phyloP scores from a whole-genome alignment of 2,888 invertebrate species.

The Cepaea hortensis region DNA sequence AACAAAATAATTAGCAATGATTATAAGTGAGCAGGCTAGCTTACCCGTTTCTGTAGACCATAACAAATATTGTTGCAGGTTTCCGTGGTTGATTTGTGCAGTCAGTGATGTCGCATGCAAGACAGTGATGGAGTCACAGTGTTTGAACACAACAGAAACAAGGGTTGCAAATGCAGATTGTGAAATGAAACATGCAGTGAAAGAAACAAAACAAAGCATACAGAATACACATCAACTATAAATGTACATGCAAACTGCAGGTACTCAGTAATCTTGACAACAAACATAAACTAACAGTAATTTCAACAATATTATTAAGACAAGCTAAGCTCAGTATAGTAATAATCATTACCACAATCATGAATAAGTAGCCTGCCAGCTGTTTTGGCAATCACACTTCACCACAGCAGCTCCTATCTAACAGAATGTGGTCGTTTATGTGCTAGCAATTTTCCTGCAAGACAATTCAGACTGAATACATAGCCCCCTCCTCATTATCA shows the following conservation, averaged over 20 bases:
- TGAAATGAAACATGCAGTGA: not conserved
- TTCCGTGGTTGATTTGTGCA: not conserved
- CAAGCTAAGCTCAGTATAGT: no score
- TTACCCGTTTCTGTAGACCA: conserved; percentile 21
- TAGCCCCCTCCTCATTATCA: no score
- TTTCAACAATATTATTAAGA: no score
- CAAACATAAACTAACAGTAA: not conserved
- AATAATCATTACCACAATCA: no score
- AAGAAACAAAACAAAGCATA: not conserved
- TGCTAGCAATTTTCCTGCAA: no score
- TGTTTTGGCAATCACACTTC: no score
- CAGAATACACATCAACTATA: not conserved
- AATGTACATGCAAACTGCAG: not conserved
- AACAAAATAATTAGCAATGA: no score
- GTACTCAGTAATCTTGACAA: not conserved
- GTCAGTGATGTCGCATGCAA: not conserved
- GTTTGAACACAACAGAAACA: not conserved
- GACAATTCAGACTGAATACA: no score
- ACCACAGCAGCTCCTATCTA: no score
- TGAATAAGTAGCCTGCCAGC: no score
- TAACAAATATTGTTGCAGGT: not conserved
- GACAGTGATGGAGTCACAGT: not conserved
- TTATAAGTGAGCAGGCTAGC: not conserved
- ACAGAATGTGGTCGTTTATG: no score
- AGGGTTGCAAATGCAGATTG: not conserved